Base-by-base conservation (phyloP, 1,140 invertebrate genomes). In the Drosophila suzukii region DNA sequence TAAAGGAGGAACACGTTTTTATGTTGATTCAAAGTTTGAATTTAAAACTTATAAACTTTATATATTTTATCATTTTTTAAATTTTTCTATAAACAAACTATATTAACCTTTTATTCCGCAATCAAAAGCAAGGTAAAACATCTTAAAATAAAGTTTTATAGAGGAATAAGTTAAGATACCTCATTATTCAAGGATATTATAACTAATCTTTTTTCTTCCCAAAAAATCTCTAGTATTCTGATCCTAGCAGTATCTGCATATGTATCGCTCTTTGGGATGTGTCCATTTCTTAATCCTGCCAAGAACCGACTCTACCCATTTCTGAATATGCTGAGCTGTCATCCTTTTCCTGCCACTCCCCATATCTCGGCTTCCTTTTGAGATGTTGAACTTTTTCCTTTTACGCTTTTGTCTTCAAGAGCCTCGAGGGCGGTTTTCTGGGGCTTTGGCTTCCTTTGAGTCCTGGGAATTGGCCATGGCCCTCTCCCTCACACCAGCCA, bases 241-340 rank as follows among this genome's bases (percentile, higher is more conserved):
- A 63, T 58, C 57, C 7, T 13, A 0, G 13, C 17, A 24, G 58
- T 53, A 53, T 67, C 41, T 50, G 38, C 68, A 63, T 61, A 60
- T 30, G 32, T 63, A 68, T 57, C 34, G 57, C 36, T 32, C 24
- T 36, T 50, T 49, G 34, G 43, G 15, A n/a, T 57, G 12, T 65
- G 34, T 57, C 51, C 51, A 17, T 56, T 49, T 56, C 36, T 39
- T 68, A 38, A 39, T 56, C 17, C 43, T 68, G 24, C 15, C 59
- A 32, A 47, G 30, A 34, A 46, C 6, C 46, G 17, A 65, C 27
- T 56, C 36, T 71, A 58, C 66, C 66, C 68, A 71, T 71, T 41
- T 71, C 68, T 58, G 66, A 72, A 72, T 58, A 43, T 72, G 68
- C 68, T 72, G 68, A 71, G 68, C 66, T 71, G 68, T 71, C 68